phyloP scores from a whole-genome alignment of 2,797 vertebrate genomes.

The Apogon talboti region DNA sequence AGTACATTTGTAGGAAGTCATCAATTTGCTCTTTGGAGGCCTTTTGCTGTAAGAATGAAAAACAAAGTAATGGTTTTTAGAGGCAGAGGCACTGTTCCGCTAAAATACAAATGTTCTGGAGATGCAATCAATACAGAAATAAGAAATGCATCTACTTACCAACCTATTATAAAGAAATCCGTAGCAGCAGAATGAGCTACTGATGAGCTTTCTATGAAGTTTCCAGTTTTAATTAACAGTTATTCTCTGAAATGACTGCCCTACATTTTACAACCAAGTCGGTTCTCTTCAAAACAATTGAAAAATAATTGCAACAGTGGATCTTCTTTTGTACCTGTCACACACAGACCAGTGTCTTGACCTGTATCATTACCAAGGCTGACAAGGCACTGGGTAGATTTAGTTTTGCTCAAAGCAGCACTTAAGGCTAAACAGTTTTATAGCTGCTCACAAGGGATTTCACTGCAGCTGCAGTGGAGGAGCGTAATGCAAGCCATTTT shows the following conservation, averaged over 20 bases:
- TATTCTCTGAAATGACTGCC: neutral
- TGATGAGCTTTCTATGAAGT: no score
- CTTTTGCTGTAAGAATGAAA: neutral
- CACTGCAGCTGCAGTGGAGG: neutral
- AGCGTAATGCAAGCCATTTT: neutral
- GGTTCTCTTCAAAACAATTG: neutral
- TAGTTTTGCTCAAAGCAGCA: slow-evolving; percentile 17
- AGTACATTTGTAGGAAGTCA: neutral
- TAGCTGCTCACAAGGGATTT: neutral
- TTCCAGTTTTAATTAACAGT: neutral
- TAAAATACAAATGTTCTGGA: neutral
- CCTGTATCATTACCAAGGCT: neutral
- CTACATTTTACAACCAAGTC: neutral
- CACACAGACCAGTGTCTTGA: neutral
- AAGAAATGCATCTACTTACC: neutral
- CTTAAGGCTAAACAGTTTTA: slow-evolving; percentile 8
- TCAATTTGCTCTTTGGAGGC: neutral
- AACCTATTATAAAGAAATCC: neutral
- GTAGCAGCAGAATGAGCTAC: no score
- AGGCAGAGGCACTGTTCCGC: neutral
- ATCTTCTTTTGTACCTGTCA: neutral
- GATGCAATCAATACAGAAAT: neutral
- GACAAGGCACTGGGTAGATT: slow-evolving; percentile 12
- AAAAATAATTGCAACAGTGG: neutral
- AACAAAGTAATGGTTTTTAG: neutral